Evolutionary conservation across 2,888 invertebrate genomes (phyloP), one percentile per base, ranked within the genome.

Genomic region (Amphipoea oculea): DNA sequence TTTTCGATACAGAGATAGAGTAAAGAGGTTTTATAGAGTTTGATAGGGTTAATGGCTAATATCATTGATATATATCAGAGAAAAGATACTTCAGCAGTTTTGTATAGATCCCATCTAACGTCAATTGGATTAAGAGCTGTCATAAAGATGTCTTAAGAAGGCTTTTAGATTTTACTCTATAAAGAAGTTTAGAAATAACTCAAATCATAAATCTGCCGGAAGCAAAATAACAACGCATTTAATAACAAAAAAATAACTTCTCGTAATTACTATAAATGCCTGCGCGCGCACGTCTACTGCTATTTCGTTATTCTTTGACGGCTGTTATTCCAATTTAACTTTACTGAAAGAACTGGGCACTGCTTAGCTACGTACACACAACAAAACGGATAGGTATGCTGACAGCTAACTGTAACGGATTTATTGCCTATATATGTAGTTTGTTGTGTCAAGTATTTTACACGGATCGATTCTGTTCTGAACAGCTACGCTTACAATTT

Each of bases 281-380:
- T 76, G 62, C 62, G 72, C 51, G 62, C 62, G 69, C 57, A 62
- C 63, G 45, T 36, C 23, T 29, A 45, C 36, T n/a, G 79, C 60
- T 65, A 86, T 67, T 65, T 65, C 76, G 65, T 73, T 77, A 77
- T 86, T 78, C 73, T 80, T 75, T 76, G 83, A 66, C 66, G 66
- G 75, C 70, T 73, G 83, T 67, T 66, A 75, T 85, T 83, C 72
- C 79, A 88, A 85, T 88, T 89, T 83, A 89, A 88, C 82, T 89
- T 88, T 79, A 48, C 74, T 78, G 79, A 81, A 89, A 85, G 82
- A 85, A 83, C 73, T 54, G 63, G 42, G 20, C 54, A 67, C n/a
- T 66, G 29, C 48, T 57, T 68, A 54, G 20, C 54, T 71, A 29
- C 1, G 68, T 69, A 69, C n/a, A 69, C 73, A 60, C 68, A 81